Evolutionary conservation across 2,113 vertebrate genomes (phyloP).

Genomic region (Geothlypis trichas): DNA sequence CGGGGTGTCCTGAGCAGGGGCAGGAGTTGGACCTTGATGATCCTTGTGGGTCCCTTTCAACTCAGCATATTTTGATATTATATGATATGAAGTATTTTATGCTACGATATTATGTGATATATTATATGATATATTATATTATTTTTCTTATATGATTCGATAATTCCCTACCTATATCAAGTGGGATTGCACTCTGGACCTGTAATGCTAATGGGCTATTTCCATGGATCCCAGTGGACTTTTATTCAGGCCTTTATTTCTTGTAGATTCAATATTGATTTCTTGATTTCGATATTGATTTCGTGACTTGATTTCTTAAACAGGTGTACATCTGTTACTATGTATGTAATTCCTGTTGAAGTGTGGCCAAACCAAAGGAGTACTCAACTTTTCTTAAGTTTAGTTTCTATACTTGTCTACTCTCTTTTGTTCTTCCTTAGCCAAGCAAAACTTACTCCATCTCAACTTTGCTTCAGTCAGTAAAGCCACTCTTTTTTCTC

Average conservation of each 20-base stretch:
- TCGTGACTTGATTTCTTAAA: neutral
- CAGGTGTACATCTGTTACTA: neutral
- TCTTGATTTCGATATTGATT: neutral
- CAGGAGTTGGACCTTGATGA: neutral
- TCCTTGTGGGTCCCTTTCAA: neutral
- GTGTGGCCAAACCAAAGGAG: neutral
- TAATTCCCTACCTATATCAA: neutral
- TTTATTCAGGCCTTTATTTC: neutral
- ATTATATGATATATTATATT: too few relatives aligned
- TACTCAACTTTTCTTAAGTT: neutral
- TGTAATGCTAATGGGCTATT: neutral
- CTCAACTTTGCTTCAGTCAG: neutral
- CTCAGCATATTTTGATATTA: neutral
- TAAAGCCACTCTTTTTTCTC: neutral
- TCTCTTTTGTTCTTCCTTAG: neutral
- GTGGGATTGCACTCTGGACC: neutral
- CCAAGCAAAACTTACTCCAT: neutral
- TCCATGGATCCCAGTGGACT: neutral
- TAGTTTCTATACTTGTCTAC: rapidly evolving
- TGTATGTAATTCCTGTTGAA: neutral
- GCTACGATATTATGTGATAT: neutral
- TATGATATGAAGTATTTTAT: neutral
- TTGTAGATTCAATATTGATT: neutral
- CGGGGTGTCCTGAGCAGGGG: neutral
- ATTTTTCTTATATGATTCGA: neutral